Evolutionary conservation across 2,113 vertebrate genomes (phyloP).

Genomic region (Podarcis muralis): DNA sequence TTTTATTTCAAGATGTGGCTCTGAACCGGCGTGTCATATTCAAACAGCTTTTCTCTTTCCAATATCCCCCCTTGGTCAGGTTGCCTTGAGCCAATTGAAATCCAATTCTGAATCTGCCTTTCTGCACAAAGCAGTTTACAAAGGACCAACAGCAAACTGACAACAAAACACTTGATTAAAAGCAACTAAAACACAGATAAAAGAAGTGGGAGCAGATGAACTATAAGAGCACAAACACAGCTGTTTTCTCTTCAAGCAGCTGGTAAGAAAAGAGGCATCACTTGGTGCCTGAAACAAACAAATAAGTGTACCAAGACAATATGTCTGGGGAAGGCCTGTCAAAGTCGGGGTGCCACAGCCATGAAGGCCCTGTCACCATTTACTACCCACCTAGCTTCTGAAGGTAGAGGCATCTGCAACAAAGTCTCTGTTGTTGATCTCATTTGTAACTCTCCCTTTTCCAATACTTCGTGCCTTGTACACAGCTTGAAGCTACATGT

Average conservation of each 20-base stretch:
- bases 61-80: not conserved
- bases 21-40: not conserved
- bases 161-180: not conserved
- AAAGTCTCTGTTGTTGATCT: not conserved
- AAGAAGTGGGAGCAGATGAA: not conserved
- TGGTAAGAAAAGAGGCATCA: not conserved
- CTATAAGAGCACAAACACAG: not conserved
- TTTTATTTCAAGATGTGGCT: not conserved
- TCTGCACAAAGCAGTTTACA: not conserved
- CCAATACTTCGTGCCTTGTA: not conserved
- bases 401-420: not conserved
- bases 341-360: not conserved
- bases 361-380: not conserved
- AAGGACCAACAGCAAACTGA: not conserved
- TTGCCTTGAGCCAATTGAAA: not conserved
- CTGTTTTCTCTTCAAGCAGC: not conserved
- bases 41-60: not conserved
- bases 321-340: not conserved
- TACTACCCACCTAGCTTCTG: not conserved
- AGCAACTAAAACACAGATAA: not conserved
- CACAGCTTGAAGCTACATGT: not conserved
- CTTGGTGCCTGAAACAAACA: not conserved
- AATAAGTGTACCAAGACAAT: not conserved
- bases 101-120: not conserved
- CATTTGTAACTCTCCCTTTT: not conserved